Conservation (phyloP, 2,797 vertebrate genomes). For the Tinamus major region DNA sequence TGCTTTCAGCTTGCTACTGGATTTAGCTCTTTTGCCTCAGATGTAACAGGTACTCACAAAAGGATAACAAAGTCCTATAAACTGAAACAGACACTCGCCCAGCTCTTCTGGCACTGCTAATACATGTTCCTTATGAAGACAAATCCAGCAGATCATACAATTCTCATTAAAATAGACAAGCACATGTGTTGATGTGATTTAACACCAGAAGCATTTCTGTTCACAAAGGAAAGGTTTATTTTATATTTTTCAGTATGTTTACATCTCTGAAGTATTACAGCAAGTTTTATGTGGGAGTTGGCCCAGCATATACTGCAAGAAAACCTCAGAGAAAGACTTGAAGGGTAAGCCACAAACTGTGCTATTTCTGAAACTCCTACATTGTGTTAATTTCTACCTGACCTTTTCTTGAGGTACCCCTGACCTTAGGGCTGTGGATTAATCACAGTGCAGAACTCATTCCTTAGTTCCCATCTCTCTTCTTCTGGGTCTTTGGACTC, state of each 20-base stretch:
- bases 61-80: not conserved
- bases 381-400: not conserved
- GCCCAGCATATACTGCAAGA: not conserved
- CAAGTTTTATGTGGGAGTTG: not conserved
- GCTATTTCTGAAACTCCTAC: not conserved
- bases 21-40: not conserved
- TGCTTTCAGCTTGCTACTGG: not conserved
- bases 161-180: not conserved
- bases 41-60: not conserved
- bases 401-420: not conserved
- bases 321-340: not conserved
- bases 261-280: not conserved
- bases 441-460: not conserved
- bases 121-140: not conserved
- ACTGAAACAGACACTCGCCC: not conserved
- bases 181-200: not conserved
- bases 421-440: not conserved
- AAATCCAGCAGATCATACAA: not conserved
- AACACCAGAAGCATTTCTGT: not conserved
- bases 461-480: not conserved
- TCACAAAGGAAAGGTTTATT: not conserved
- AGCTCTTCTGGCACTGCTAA: not conserved
- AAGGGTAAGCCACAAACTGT: constrained; percentile 22
- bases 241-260: not conserved
- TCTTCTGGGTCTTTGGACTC: not conserved